Evolutionary conservation across 30 jellyfish, hydroid and myxozoan species (phyloP), one percentile per base, ranked within the genome.

Genomic region (Sanderia malayensis): DNA sequence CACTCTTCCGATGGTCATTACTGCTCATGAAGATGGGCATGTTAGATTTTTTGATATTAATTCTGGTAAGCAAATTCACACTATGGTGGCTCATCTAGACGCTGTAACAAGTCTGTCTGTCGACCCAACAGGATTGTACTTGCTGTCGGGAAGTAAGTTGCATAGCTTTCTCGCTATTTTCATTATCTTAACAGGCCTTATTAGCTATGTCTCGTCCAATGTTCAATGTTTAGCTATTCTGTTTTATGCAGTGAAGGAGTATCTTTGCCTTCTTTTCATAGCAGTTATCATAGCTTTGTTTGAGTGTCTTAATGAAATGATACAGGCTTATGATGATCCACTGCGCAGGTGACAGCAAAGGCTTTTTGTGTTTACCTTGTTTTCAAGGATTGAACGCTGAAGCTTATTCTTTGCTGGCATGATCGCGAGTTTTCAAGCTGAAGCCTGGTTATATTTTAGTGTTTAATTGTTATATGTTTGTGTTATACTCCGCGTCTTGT

Each of bases 21-120:
- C 98, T 46, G 98, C 98, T 45, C 98, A 92, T 58, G 98, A 92
- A 85, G 98, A 92, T 76, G 61, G 98, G 37, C 96, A 92, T 66
- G 79, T 92, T 49, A 71, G 98, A 74, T 84, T 92, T 76, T 84
- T 92, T 52, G 98, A 92, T 69, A 66, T 92, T 33, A 78, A 85
- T 61, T 75, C 98, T 34, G 98, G 98, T 92, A 85, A 92, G 80
- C 96, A 92, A 84, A 69, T 92, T 53, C 98, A 92, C 58, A 84
- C 92, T 31, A 92, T 92, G 98, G 98, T 92, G 31, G 98, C 98
- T 3, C 98, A 92, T 63, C 46, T 92, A 59, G 98, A 92, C 72
- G 98, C 98, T 28, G 98, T 92, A 19, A 92, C 98, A 44, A 75
- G 98, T 68, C 60, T 92, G 44, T 92, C 98, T n/a, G 73, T 92